phyloP scores from a whole-genome alignment of 2,113 vertebrate genomes.

The Aplodontia rufa region DNA sequence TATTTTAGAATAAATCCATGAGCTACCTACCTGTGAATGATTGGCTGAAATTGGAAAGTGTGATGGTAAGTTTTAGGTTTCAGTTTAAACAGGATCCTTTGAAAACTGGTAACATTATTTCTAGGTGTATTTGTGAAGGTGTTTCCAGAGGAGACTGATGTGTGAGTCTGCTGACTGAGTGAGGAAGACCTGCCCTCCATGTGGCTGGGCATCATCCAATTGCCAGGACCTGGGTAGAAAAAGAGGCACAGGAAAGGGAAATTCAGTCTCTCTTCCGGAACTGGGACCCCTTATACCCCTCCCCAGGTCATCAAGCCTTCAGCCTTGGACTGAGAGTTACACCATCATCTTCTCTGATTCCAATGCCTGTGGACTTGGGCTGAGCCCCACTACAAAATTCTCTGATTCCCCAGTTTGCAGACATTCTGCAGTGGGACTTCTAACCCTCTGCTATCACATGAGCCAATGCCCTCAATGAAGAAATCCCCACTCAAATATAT shows the following conservation, averaged over 20 bases:
- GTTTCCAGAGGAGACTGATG: neutral
- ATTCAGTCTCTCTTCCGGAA: neutral
- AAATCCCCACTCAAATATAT: neutral
- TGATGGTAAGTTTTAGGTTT: neutral
- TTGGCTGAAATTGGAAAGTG: neutral
- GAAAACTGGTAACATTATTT: neutral
- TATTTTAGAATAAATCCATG: constrained; percentile 9
- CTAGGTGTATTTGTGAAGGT: neutral
- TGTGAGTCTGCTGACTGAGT: neutral
- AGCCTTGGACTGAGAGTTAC: neutral
- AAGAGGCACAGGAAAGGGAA: neutral
- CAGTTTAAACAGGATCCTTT: neutral
- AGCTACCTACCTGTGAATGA: neutral
- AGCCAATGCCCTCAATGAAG: neutral
- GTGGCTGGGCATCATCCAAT: neutral
- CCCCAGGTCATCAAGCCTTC: neutral
- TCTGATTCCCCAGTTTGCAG: neutral
- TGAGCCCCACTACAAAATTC: neutral
- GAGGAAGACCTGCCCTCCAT: neutral
- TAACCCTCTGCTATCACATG: neutral
- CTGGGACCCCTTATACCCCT: neutral
- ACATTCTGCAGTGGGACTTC: neutral
- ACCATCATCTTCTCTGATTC: neutral
- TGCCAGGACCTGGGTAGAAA: too few relatives aligned
- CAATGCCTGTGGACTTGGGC: neutral